Conservation (phyloP, 53 echinoderm and acorn worm genomes). For the Temnopleurus reevesii region DNA sequence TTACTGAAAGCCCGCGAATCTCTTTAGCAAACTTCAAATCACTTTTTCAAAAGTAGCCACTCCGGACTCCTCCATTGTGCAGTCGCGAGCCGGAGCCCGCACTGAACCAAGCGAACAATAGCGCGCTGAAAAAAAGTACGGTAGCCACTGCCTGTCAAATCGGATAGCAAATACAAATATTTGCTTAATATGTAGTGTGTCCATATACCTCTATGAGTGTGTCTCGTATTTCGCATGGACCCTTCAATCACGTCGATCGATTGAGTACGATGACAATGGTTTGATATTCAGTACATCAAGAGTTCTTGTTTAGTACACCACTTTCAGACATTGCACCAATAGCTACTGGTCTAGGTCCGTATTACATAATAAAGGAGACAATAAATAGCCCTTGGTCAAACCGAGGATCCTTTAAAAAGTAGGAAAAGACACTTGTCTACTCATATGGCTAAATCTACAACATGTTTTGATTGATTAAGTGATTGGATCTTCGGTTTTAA, state of each 20-base stretch:
- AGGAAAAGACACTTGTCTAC: not conserved
- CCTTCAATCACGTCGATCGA: not conserved
- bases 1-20: not conserved
- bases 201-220: no score
- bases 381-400: not conserved
- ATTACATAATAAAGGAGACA: not conserved
- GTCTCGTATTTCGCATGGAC: constrained; percentile 6
- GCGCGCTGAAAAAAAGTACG: not conserved
- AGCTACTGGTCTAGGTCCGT: not conserved
- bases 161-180: constrained; percentile 6
- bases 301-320: not conserved
- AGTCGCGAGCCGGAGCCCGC: not conserved
- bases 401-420: not conserved
- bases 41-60: not conserved
- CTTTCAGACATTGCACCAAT: not conserved
- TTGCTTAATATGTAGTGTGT: constrained; percentile 1
- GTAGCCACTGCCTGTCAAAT: constrained; percentile 30
- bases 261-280: not conserved
- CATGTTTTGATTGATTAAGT: not conserved
- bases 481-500: not conserved
- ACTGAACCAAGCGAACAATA: constrained; percentile 1
- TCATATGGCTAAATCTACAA: not conserved
- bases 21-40: constrained; percentile 2
- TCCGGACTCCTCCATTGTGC: not conserved
- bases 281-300: not conserved